phyloP scores from a whole-genome alignment of 2,888 invertebrate species.

The Syritta pipiens region DNA sequence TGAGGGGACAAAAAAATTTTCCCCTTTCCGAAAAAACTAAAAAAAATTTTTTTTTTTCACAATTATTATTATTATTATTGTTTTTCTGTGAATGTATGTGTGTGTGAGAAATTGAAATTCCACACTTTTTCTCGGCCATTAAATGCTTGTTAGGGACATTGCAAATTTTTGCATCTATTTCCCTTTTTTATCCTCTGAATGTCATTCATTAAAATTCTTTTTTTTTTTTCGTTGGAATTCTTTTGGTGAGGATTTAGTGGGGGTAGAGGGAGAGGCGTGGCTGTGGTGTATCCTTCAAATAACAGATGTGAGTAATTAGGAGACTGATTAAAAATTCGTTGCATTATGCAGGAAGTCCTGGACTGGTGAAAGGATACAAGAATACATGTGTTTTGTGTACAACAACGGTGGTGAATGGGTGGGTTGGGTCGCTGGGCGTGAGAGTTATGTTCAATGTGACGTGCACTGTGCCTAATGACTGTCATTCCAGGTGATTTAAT shows the following conservation, averaged over 20 bases:
- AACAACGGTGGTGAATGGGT: no score
- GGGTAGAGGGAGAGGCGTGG: not conserved
- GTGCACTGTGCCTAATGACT: slow-evolving; percentile 34
- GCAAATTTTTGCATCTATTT: slow-evolving; percentile 2
- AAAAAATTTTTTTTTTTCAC: slow-evolving; percentile 46
- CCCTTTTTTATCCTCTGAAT: slow-evolving; percentile 13
- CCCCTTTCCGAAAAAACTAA: not conserved
- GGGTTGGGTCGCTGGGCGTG: no score
- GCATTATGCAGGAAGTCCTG: slow-evolving; percentile 27
- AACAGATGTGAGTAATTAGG: slow-evolving; percentile 54
- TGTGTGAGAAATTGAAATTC: slow-evolving; percentile 39
- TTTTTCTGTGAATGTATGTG: not conserved
- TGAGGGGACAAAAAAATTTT: slow-evolving; percentile 23
- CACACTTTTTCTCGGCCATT: slow-evolving; percentile 32
- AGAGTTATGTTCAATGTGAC: no score
- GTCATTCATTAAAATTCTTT: slow-evolving; percentile 34
- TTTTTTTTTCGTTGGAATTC: slow-evolving; percentile 32
- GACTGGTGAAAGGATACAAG: not conserved
- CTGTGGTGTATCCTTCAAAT: not conserved
- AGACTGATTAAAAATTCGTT: slow-evolving; percentile 61
- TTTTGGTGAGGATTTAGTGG: slow-evolving; percentile 7
- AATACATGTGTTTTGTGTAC: not conserved
- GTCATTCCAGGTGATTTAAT: slow-evolving; percentile 27
- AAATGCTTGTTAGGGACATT: slow-evolving; percentile 51
- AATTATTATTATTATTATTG: slow-evolving; percentile 51